Base-by-base conservation (phyloP, 2,113 vertebrate species). In the Cyanoderma ruficeps region DNA sequence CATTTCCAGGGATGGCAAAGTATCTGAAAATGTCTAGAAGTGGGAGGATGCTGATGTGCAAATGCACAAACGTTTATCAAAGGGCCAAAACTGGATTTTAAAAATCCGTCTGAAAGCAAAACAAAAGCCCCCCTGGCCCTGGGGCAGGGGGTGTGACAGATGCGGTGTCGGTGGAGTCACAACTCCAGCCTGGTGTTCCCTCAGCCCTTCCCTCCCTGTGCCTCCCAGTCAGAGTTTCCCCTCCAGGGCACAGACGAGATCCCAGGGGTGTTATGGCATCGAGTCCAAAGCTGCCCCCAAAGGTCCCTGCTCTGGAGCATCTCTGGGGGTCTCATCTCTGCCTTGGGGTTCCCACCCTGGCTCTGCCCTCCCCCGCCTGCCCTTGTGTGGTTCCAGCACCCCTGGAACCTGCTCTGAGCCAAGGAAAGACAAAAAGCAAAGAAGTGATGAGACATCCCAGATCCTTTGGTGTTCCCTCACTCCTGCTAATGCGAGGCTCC, bases 231-330 rank as follows among this genome's bases (percentile, higher is more conserved):
- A 59, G 37, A 84, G 20, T 59, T 28, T 15, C 35, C 35, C 20
- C 72, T 55, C 10, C 33, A 60, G 82, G 71, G 25, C 47, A 44
- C 63, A 49, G 31, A 13, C 33, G 67, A 28, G 14, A n/a, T 33
- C 16, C 15, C 1, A 1, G 52, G 19, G n/a, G 8, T 31, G 55
- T 9, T 31, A 0, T 9, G 24, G 30, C 41, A 27, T 9, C 3
- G 1, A 10, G 23, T 7, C 39, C 41, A 77, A 39, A 49, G 46
- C n/a, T 49, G n/a, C 41, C 13, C 64, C 70, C 0, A 1, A 37
- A 69, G 37, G 18, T 52, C 49, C 17, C 17, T 64, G 52, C 35
- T n/a, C 23, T 21, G n/a, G 46, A 46, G 22, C 41, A 49, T 14
- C 63, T 46, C 49, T n/a, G 39, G 12, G 19, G 37, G 15, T 23